Conservation (phyloP, 1,140 invertebrate species). For the Brachionus koreanus region DNA sequence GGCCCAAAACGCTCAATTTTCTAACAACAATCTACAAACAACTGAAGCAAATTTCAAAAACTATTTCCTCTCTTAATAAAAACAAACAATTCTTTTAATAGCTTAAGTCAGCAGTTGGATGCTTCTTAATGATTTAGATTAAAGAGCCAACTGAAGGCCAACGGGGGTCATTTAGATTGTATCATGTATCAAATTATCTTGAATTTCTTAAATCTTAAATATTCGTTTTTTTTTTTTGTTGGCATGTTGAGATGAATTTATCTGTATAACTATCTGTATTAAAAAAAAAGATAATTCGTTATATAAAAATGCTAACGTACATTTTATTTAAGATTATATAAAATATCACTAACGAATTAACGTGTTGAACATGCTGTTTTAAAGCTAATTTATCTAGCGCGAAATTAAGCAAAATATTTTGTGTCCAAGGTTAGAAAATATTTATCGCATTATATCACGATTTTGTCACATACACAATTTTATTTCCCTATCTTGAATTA, state of each 20-base stretch:
- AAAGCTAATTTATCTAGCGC: constrained; percentile 5
- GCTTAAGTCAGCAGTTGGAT: constrained; percentile 15
- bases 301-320: neutral
- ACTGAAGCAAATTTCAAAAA: neutral
- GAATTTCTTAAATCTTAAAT: neutral
- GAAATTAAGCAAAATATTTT: neutral
- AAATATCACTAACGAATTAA: constrained; percentile 17
- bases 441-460: constrained; percentile 33
- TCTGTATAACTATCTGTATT: neutral
- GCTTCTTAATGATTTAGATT: constrained; percentile 29
- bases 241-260: constrained; percentile 4
- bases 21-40: neutral
- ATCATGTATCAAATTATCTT: constrained; percentile 38
- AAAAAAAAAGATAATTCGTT: neutral
- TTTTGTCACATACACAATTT: constrained; percentile 7
- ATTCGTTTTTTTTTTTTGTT: neutral
- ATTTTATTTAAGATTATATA: constrained; percentile 19
- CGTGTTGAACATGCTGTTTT: neutral
- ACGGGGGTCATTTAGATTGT: constrained; percentile 14
- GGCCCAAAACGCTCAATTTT: neutral
- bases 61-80: neutral
- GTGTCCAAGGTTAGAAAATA: neutral
- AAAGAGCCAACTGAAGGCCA: neutral
- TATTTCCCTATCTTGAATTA: neutral
- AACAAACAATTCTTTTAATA: constrained; percentile 20